Conservation (phyloP, 2,888 invertebrate genomes). For the Tiliacea aurago region DNA sequence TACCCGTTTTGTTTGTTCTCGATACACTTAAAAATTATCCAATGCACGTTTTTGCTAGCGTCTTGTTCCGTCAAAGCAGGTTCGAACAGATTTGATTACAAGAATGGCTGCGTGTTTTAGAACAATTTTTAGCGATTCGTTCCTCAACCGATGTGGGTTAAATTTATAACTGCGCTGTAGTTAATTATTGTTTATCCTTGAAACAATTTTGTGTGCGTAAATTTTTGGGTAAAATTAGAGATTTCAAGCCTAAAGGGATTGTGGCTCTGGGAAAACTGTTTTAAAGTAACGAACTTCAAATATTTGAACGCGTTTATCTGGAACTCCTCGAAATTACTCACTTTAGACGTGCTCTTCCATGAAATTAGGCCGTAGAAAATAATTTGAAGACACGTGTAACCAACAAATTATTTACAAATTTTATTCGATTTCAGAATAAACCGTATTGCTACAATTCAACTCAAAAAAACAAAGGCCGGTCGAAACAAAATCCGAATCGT, state of each 20-base stretch:
- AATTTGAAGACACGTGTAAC: neutral
- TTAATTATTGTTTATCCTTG: conserved; percentile 60
- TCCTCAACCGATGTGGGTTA: conserved; percentile 54
- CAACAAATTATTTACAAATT: neutral
- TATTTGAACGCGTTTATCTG: conserved; percentile 44
- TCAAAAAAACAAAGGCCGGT: conserved; percentile 33
- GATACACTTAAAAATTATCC: conserved; percentile 51
- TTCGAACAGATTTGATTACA: conserved; percentile 45
- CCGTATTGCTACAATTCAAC: conserved; percentile 7
- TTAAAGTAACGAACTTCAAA: conserved; percentile 50
- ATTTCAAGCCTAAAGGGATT: conserved; percentile 55
- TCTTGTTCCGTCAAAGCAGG: conserved; percentile 53
- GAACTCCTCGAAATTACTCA: conserved; percentile 10
- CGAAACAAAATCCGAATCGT: conserved; percentile 50
- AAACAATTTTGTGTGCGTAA: conserved; percentile 52
- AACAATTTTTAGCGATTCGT: conserved; percentile 61
- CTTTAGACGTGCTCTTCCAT: conserved; percentile 21
- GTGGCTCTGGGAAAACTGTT: conserved; percentile 21
- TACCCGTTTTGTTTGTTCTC: conserved; percentile 61
- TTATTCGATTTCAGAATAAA: neutral
- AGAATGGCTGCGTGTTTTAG: conserved; percentile 47
- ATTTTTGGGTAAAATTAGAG: conserved; percentile 42
- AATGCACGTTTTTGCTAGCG: conserved; percentile 46
- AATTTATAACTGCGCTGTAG: conserved; percentile 52
- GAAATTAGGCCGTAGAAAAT: neutral